phyloP scores from a whole-genome alignment of 1,140 invertebrate species.

The Drosophila burlai region DNA sequence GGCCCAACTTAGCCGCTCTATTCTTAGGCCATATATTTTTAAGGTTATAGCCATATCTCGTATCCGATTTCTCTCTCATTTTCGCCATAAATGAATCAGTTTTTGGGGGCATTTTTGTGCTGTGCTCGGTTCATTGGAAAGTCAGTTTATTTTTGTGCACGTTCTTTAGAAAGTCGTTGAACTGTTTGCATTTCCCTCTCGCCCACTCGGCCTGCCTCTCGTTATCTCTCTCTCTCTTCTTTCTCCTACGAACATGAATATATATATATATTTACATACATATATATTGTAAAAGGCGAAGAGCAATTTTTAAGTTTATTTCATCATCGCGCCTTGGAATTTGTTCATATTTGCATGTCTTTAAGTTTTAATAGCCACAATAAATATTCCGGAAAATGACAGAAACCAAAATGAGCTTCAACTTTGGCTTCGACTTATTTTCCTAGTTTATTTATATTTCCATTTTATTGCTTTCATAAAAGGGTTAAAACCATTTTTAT shows the following conservation, averaged over 20 bases:
- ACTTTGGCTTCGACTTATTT: conserved; percentile 5
- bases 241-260: conserved; percentile 8
- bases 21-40: background rate
- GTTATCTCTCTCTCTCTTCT: background rate
- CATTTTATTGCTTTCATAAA: conserved; percentile 6
- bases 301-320: conserved; percentile 37
- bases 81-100: conserved; percentile 46
- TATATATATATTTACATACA: background rate
- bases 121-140: conserved; percentile 48
- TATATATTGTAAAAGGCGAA: conserved; percentile 26
- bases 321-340: conserved; percentile 33
- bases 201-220: conserved; percentile 8
- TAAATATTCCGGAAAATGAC: conserved; percentile 15
- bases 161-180: conserved; percentile 56
- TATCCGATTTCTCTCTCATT: conserved; percentile 27
- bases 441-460: background rate
- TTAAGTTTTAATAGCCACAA: conserved; percentile 7
- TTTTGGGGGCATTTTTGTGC: conserved; percentile 44
- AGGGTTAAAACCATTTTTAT: background rate
- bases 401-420: background rate
- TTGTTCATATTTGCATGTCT: conserved; percentile 19
- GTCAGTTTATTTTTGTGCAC: conserved; percentile 53
- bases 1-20: fast-evolving
- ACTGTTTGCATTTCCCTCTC: conserved; percentile 33
- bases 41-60: conserved; percentile 22